These are phyloP conservation scores for Thaleichthys pacificus DNA, from an alignment of 2,797 vertebrate species.

Conservation along the genomic window DNA sequence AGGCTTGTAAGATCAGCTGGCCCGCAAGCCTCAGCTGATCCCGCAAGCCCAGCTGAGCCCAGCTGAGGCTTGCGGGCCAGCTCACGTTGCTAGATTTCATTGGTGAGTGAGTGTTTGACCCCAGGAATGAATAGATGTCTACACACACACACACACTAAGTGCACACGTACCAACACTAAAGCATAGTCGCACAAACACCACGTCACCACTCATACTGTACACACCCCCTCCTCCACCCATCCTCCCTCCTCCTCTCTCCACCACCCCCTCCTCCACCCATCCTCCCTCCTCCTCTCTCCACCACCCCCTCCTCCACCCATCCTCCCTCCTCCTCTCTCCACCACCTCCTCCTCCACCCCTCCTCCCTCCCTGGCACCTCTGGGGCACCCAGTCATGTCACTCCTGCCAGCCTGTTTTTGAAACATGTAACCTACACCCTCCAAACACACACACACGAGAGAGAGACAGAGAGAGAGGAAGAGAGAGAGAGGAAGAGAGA, in stretches of 20 bases:
- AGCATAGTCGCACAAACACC: slow-evolving; percentile 33
- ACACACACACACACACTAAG: slow-evolving; percentile 22
- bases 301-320: neutral
- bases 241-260: neutral
- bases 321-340: neutral
- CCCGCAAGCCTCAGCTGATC: no score
- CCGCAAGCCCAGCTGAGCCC: no score
- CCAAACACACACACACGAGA: neutral
- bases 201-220: neutral
- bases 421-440: slow-evolving; percentile 39
- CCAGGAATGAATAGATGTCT: slow-evolving; percentile 62
- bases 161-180: neutral
- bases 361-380: neutral
- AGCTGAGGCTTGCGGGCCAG: slow-evolving; percentile 70
- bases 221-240: no score
- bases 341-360: neutral
- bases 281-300: neutral
- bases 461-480: no score
- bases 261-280: neutral
- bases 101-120: slow-evolving; percentile 75
- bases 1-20: slow-evolving; percentile 80
- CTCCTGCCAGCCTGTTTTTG: slow-evolving; percentile 26
- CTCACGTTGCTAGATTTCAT: slow-evolving; percentile 77
- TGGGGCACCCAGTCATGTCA: slow-evolving; percentile 46
- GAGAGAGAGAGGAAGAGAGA: no score